Percentiles rank a stretch among this genome's conserved stretches.
Conservation (phyloP, 2,113 vertebrate genomes). For the Pithys albifrons region DNA sequence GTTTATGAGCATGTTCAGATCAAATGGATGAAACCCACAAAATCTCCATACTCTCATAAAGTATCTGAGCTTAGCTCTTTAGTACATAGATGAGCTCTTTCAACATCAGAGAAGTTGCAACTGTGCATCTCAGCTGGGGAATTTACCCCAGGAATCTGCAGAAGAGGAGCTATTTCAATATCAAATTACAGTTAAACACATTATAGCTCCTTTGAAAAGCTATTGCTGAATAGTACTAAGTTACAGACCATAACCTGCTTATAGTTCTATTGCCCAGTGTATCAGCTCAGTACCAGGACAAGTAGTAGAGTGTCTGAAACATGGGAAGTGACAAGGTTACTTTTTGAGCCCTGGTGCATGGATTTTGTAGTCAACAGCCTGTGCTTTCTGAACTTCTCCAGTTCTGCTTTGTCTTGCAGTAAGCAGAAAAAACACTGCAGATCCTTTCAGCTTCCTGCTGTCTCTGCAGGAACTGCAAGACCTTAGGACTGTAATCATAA, state of each 20-base stretch:
- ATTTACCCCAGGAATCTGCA: not conserved
- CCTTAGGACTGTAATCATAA: not conserved
- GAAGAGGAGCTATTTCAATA: not conserved
- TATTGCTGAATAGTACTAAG: not conserved
- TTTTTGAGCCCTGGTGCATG: not conserved
- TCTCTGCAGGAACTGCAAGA: not conserved
- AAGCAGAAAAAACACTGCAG: not conserved
- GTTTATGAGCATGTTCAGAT: not conserved
- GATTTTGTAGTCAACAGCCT: not conserved
- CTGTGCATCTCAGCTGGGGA: not conserved
- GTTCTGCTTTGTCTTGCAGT: not conserved
- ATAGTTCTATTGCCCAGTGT: not conserved
- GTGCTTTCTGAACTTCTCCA: not conserved
- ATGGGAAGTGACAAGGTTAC: not conserved
- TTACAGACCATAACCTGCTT: not conserved
- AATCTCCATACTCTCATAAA: not conserved
- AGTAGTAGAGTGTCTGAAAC: not conserved
- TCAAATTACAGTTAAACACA: not conserved
- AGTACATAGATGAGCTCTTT: not conserved
- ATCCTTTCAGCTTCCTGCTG: not conserved
- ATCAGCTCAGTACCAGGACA: not conserved
- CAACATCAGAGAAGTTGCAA: not conserved
- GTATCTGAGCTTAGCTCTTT: not conserved
- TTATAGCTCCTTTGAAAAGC: not conserved
- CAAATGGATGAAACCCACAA: slow-evolving; percentile 10